A percentile compares a stretch with the other conserved stretches of the same genome.
Evolutionary conservation across 2,797 vertebrate genomes (phyloP).

Genomic region (Hoplostethus mediterraneus): DNA sequence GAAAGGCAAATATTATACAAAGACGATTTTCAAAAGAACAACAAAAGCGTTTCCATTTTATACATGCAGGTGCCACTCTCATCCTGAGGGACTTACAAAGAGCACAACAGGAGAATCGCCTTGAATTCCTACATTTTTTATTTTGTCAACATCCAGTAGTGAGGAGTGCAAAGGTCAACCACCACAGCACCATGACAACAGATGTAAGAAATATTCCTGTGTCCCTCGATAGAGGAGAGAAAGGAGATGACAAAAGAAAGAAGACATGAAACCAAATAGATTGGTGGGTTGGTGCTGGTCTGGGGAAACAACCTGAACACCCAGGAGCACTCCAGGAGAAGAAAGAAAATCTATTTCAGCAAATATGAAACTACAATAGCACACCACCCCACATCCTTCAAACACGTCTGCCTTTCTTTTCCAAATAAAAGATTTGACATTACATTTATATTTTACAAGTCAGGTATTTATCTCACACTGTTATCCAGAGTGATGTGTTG

Average conservation of each 20-base stretch:
- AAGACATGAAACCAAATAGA: constrained; percentile 72
- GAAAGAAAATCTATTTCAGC: constrained; percentile 61
- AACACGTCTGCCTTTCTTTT: constrained; percentile 13
- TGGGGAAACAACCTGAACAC: constrained; percentile 48
- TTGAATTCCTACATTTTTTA: constrained; percentile 64
- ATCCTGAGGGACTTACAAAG: neutral
- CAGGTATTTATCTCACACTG: neutral
- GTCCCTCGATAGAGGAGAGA: constrained; percentile 64
- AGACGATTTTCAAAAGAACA: constrained; percentile 22
- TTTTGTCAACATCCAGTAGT: constrained; percentile 52
- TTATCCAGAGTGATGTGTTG: neutral
- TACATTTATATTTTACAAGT: neutral
- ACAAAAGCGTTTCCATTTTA: constrained; percentile 12
- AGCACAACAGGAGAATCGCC: constrained; percentile 35
- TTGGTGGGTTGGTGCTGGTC: constrained; percentile 49
- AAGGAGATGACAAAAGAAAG: constrained; percentile 58
- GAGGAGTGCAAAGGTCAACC: constrained; percentile 61
- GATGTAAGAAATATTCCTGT: constrained; percentile 63
- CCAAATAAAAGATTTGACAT: constrained; percentile 16
- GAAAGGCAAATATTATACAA: constrained; percentile 13
- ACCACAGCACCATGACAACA: constrained; percentile 59
- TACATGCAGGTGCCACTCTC: constrained; percentile 51
- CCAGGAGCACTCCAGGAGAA: constrained; percentile 40
- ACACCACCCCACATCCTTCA: constrained; percentile 15
- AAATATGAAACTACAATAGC: constrained; percentile 38